phyloP scores from a whole-genome alignment of 2,888 invertebrate genomes.

The Desoria tigrina region DNA sequence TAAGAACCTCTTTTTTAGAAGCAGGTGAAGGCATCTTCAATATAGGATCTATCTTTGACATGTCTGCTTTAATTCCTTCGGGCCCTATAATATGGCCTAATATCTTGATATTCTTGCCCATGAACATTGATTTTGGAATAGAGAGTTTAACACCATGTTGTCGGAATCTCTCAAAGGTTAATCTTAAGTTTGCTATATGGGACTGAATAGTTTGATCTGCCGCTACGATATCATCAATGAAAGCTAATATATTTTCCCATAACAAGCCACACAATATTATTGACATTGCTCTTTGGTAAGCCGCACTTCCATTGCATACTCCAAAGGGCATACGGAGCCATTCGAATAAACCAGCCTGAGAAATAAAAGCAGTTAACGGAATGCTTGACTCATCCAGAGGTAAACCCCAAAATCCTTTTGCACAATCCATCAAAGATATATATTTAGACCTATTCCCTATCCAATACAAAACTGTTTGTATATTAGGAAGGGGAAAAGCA shows the following conservation, averaged over 20 bases:
- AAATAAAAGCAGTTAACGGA: slow-evolving; percentile 27
- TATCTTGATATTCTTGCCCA: neutral
- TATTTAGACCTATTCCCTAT: slow-evolving; percentile 17
- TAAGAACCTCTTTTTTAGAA: neutral
- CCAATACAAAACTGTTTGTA: slow-evolving; percentile 28
- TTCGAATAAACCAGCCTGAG: slow-evolving; percentile 19
- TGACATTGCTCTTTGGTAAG: slow-evolving; percentile 8
- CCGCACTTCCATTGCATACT: slow-evolving; percentile 8
- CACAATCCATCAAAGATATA: slow-evolving; percentile 20
- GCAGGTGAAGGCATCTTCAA: neutral
- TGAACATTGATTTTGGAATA: neutral
- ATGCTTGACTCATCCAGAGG: slow-evolving; percentile 24
- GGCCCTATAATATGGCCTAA: slow-evolving; percentile 20
- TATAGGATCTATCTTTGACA: slow-evolving; percentile 9
- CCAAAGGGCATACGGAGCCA: slow-evolving; percentile 22
- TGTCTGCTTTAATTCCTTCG: slow-evolving; percentile 12
- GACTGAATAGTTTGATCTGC: slow-evolving; percentile 7
- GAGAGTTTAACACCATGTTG: slow-evolving; percentile 17
- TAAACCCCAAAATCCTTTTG: slow-evolving; percentile 30
- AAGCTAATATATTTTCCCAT: slow-evolving; percentile 17
- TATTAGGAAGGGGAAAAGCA: slow-evolving; percentile 23
- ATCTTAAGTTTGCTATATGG: slow-evolving; percentile 1
- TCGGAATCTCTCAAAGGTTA: slow-evolving; percentile 12
- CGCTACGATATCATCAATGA: slow-evolving; percentile 25
- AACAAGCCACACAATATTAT: slow-evolving; percentile 20